Evolutionary conservation across 2,113 vertebrate genomes (phyloP).

Genomic region (Orientallactaga bullata): DNA sequence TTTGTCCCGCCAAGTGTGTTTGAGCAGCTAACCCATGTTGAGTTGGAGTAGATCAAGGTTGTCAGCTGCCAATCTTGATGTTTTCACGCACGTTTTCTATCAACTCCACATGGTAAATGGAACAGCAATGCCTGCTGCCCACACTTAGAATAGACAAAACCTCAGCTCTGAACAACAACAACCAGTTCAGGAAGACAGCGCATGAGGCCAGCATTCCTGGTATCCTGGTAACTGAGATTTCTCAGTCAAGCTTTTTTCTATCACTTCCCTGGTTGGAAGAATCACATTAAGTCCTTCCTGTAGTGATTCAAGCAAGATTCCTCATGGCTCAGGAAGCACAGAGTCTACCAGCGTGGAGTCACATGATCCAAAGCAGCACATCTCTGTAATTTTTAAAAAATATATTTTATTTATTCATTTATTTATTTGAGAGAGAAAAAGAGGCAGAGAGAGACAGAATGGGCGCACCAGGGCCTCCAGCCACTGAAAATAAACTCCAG

Average conservation of each 20-base stretch:
- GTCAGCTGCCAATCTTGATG: conserved; percentile 14
- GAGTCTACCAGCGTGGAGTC: background rate
- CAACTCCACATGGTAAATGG: conserved; percentile 31
- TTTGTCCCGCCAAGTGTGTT: conserved; percentile 41
- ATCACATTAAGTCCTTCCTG: background rate
- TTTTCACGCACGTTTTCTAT: conserved; percentile 55
- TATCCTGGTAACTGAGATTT: background rate
- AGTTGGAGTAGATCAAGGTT: conserved; percentile 6
- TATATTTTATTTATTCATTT: no score
- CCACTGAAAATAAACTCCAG: no score
- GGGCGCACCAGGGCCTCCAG: no score
- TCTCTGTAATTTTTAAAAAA: no score
- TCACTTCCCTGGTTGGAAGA: background rate
- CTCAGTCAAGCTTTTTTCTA: background rate
- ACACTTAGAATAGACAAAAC: conserved; percentile 15
- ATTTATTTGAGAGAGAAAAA: no score
- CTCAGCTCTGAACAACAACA: conserved; percentile 29
- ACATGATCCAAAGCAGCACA: background rate
- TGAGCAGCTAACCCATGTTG: conserved; percentile 38
- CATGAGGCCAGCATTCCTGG: background rate
- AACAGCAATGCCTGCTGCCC: conserved; percentile 14
- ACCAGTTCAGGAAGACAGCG: background rate
- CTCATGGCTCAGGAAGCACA: background rate
- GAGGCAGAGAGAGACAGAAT: no score
- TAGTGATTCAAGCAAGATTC: background rate